A percentile compares a stretch with the other conserved stretches of the same genome.
phyloP scores from a whole-genome alignment of 2,888 invertebrate genomes.

The Theristus sp. region DNA sequence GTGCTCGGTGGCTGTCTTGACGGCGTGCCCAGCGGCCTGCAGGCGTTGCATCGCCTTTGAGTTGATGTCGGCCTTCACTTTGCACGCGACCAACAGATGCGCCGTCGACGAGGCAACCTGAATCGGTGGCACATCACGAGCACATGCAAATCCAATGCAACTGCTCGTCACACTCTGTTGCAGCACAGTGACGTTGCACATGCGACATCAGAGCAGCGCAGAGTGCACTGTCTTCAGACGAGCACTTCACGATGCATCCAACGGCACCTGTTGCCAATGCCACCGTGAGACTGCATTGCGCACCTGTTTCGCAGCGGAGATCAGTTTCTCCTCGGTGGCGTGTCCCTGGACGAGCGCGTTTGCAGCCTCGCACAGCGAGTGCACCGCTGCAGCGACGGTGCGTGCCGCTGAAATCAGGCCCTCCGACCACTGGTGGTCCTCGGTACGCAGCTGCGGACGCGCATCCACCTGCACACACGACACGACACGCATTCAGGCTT shows the following conservation, averaged over 20 bases:
- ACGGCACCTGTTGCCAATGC: no score
- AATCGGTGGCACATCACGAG: no score
- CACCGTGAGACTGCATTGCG: background rate
- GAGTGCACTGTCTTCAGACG: no score
- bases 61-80: constrained; percentile 91
- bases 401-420: constrained; percentile 46
- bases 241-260: no score
- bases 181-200: no score
- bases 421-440: constrained; percentile 26
- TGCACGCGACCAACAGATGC: constrained; percentile 87
- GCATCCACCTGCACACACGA: constrained; percentile 5
- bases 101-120: constrained; percentile 85
- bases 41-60: constrained; percentile 77
- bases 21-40: constrained; percentile 75
- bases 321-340: constrained; percentile 66
- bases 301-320: constrained; percentile 65
- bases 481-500: no score
- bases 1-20: constrained; percentile 91
- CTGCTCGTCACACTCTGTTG: no score
- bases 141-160: no score
- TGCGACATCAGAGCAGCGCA: no score
- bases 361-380: constrained; percentile 89
- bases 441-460: constrained; percentile 6
- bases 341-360: constrained; percentile 60
- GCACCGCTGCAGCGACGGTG: constrained; percentile 88